Conservation (phyloP, 2,113 vertebrate genomes). For the Andinoacara biseriatus region DNA sequence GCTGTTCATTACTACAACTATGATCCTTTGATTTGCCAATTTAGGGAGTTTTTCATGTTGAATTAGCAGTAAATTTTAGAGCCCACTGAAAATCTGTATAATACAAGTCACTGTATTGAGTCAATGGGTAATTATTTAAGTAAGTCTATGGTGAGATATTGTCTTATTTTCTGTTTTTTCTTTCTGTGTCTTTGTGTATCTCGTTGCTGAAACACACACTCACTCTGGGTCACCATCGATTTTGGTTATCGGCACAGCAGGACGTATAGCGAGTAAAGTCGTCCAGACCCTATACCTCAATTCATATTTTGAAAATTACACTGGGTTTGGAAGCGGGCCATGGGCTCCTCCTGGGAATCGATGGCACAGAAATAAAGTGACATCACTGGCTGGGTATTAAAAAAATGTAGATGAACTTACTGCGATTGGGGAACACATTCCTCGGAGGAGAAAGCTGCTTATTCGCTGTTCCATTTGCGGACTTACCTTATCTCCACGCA, state of each 20-base stretch:
- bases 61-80: constrained; percentile 22
- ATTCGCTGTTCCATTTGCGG: constrained; percentile 77
- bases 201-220: constrained; percentile 23
- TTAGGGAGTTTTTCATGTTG: constrained; percentile 40
- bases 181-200: constrained; percentile 22
- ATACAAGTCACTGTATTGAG: constrained; percentile 45
- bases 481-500: constrained; percentile 69
- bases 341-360: constrained; percentile 70
- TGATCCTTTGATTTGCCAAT: constrained; percentile 38
- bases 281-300: constrained; percentile 73
- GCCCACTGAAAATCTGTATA: constrained; percentile 43
- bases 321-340: constrained; percentile 77
- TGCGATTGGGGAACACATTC: constrained; percentile 74
- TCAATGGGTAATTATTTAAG: constrained; percentile 22
- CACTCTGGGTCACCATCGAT: constrained; percentile 32
- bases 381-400: constrained; percentile 79
- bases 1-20: constrained; percentile 51
- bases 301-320: constrained; percentile 77
- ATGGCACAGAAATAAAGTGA: constrained; percentile 81
- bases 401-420: constrained; percentile 78
- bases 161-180: constrained; percentile 20
- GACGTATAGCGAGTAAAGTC: constrained; percentile 45
- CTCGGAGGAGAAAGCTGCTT: constrained; percentile 77
- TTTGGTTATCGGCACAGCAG: constrained; percentile 59
- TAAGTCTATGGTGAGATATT: constrained; percentile 20